Conservation (phyloP, 2,888 invertebrate species). For the Rugalucina vietnamica region DNA sequence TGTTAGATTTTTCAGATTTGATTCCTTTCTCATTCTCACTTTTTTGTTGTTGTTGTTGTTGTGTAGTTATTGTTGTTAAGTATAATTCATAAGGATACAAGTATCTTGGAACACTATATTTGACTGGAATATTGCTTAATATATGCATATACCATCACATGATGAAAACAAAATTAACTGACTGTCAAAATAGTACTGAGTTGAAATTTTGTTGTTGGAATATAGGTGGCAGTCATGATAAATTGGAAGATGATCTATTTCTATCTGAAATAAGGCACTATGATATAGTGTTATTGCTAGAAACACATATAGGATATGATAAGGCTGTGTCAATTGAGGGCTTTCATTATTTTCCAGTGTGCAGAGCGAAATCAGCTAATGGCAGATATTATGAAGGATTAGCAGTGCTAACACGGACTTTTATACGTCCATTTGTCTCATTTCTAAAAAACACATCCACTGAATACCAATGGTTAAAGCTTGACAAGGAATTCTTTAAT, state of each 20-base stretch:
- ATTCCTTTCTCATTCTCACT: too few relatives aligned
- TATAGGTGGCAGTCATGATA: conserved; percentile 5
- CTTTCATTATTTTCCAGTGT: not conserved
- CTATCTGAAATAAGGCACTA: not conserved
- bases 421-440: conserved; percentile 22
- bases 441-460: not conserved
- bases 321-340: not conserved
- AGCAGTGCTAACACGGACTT: conserved; percentile 10
- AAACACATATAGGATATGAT: conserved; percentile 13
- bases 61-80: too few relatives aligned
- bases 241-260: not conserved
- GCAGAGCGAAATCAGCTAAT: conserved; percentile 10
- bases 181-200: not conserved
- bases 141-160: not conserved
- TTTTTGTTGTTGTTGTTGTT: too few relatives aligned
- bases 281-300: conserved; percentile 19
- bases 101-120: too few relatives aligned
- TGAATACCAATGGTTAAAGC: conserved; percentile 35
- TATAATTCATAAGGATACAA: too few relatives aligned
- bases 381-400: conserved; percentile 30
- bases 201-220: conserved; percentile 4
- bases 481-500: conserved; percentile 19
- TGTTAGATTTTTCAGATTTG: too few relatives aligned
- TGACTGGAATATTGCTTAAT: too few relatives aligned
- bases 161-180: not conserved